Conservation (phyloP, 2,888 invertebrate species). For the Globia sparganii region DNA sequence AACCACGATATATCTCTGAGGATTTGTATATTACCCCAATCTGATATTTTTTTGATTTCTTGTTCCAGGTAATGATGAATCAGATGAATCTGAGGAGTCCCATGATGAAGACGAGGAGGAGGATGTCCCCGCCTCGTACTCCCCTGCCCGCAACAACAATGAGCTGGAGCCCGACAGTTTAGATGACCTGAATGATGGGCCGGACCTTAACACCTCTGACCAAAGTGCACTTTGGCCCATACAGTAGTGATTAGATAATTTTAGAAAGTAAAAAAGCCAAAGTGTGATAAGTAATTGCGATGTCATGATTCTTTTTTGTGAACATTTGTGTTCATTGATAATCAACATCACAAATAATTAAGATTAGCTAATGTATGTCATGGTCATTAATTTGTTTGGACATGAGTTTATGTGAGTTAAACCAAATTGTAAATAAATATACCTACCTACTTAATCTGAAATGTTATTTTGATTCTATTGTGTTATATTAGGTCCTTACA, state of each 20-base stretch:
- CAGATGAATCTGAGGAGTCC: constrained; percentile 90
- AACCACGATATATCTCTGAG: not conserved
- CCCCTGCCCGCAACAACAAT: constrained; percentile 85
- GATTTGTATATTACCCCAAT: not conserved
- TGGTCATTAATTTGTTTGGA: constrained; percentile 1
- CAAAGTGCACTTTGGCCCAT: constrained; percentile 82
- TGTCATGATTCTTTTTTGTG: not conserved
- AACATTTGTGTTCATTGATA: not conserved
- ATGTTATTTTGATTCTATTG: not conserved
- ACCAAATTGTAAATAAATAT: not conserved
- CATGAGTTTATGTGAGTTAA: not conserved
- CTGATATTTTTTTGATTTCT: not conserved
- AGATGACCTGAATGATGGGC: constrained; percentile 82
- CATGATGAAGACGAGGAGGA: constrained; percentile 91
- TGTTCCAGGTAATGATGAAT: constrained; percentile 88
- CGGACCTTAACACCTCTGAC: constrained; percentile 81
- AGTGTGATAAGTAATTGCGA: not conserved
- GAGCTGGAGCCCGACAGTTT: constrained; percentile 84
- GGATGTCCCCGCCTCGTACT: constrained; percentile 85
- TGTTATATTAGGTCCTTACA: not conserved
- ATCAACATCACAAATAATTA: not conserved
- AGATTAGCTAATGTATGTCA: not conserved
- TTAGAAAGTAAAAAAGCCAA: not conserved
- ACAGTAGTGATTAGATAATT: constrained; percentile 59
- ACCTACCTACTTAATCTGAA: no score